Evolutionary conservation across 1,140 invertebrate genomes (phyloP), one percentile per base, ranked within the genome.

Genomic region (Sitophilus oryzae): DNA sequence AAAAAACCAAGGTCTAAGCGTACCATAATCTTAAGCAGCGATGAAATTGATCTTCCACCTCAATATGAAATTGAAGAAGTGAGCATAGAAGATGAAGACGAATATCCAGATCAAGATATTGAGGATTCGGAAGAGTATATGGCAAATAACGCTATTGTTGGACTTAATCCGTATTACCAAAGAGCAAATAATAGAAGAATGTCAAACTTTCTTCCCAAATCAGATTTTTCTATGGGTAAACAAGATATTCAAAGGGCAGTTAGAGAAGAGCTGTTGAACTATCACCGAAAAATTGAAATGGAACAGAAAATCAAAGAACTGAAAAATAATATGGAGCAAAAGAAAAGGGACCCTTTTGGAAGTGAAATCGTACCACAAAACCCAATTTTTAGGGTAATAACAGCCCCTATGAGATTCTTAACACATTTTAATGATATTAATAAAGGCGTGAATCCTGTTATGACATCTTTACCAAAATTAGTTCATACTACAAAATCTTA

Each of bases 401-500:
- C 53, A 19, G 46, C 61, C 11, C 63, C 63, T 0, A 37, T 62
- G 14, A 62, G 53, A 37, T 56, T 59, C 25, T 21, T 63, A n/a
- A 44, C 34, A 20, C 45, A 60, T 45, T 56, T 65, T 9, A 48
- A 56, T 16, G 59, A 57, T 8, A 19, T 62, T 10, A 55, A 45
- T 5, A 58, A 56, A 20, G 30, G 50, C 2, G 30, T 38, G 1
- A 38, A 25, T 23, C 62, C 62, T 15, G 48, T 64, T 2, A 25
- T 65, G 15, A 54, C 49, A 14, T 15, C 57, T 25, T 44, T 62
- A 15, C 60, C 63, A 1, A 60, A 58, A 42, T 15, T 65, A 23
- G 34, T 65, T 1, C 38, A 52, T 8, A 52, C 43, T 8, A 51
- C 62, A 10, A 65, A 62, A 35, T 45, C 35, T 36, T 60, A 56